Base-by-base conservation (phyloP, 2,113 vertebrate species). In the Pterocles burchelli region DNA sequence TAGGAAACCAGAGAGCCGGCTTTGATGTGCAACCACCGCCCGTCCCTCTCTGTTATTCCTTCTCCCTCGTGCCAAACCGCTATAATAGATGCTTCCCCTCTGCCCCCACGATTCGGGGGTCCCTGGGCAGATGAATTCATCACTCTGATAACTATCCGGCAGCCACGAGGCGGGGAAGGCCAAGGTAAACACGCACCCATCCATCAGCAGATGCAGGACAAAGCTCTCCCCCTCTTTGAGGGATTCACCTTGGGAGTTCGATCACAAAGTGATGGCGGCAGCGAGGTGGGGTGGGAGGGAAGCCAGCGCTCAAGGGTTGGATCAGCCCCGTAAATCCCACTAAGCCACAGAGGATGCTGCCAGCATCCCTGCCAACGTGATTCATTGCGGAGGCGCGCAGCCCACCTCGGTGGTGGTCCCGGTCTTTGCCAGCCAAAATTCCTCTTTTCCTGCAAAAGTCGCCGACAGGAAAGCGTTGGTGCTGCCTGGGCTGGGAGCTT, bases 1-100 rank as follows among this genome's bases (percentile, higher is more conserved):
- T 48, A 80, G 59, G 81, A 76, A 81, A 79, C 52, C 7, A 1
- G 82, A 82, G 26, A 22, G n/a, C 36, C 0, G 0, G 79, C 95
- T 97, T 93, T 96, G 94, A 97, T 94, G 94, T 96, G 85, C 86
- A 93, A 61, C 65, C 91, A 90, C 26, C 29, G 5, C 84, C 92
- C 26, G 4, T 67, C 66, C 52, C 75, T 68, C 87, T 78, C n/a
- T 65, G 76, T 61, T 95, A n/a, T 18, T 67, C 80, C 85, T 63
- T 28, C 90, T 65, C 70, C 87, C 86, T 68, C 9, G 4, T 6
- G 78, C 94, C 92, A 94, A 76, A 80, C 76, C 0, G 2, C 90
- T 90, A 8, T 79, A 57, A 96, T 22, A 28, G 62, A 89, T 89
- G 85, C 85, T 81, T 73, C 61, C 52, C 82, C 89, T 66, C 70